Conservation (phyloP, 92 coral and sea anemone species). For the Palythoa caribaeorum region DNA sequence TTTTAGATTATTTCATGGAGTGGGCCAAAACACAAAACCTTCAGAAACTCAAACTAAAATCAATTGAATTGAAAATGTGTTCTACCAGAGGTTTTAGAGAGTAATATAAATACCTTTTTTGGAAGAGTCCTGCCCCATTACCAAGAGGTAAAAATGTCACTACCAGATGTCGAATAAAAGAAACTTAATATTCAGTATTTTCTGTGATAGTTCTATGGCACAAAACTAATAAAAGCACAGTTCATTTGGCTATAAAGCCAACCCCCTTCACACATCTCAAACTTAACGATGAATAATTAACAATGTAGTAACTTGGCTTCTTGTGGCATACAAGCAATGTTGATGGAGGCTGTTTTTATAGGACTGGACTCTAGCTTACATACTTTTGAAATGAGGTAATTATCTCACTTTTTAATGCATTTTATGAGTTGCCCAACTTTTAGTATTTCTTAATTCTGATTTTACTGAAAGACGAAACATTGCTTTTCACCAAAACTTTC, state of each 20-base stretch:
- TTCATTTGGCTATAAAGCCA: constrained; percentile 16
- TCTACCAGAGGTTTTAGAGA: neutral
- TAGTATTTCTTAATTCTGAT: no score
- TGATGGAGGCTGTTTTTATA: neutral
- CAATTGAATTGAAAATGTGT: constrained; percentile 31
- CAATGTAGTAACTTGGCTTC: neutral
- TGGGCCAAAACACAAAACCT: constrained; percentile 54
- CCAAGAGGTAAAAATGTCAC: constrained; percentile 30
- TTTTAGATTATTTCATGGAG: neutral
- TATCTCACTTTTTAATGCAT: neutral
- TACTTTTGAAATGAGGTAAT: constrained; percentile 61
- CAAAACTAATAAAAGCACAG: neutral
- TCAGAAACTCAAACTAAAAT: constrained; percentile 42
- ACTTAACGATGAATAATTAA: constrained; percentile 29
- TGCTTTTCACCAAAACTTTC: no score
- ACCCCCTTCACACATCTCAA: constrained; percentile 27
- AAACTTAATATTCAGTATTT: neutral
- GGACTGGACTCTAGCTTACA: constrained; percentile 76
- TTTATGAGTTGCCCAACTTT: no score
- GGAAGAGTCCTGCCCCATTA: constrained; percentile 95
- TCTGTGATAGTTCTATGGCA: neutral
- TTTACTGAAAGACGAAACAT: no score
- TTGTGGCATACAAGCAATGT: neutral
- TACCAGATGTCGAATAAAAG: neutral
- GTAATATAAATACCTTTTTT: constrained; percentile 73